Conservation (phyloP, 2,113 vertebrate genomes). For the Gopherus evgoodei region DNA sequence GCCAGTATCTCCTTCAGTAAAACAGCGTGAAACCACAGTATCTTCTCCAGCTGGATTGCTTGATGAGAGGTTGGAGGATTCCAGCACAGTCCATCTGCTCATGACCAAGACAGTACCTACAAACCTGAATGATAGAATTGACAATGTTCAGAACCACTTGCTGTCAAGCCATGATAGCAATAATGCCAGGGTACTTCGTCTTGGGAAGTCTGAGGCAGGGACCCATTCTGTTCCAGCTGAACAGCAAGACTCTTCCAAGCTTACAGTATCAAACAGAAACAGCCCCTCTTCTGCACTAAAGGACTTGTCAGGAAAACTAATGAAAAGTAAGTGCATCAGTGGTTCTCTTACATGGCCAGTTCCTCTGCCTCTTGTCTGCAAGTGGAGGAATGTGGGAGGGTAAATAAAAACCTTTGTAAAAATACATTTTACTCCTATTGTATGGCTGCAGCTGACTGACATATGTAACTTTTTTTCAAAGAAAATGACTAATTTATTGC, state of each 20-base stretch:
- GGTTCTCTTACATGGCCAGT: not conserved
- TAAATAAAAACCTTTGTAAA: not conserved
- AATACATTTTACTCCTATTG: not conserved
- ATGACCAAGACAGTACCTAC: slow-evolving; percentile 36
- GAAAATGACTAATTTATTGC: not conserved
- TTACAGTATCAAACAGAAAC: slow-evolving; percentile 82
- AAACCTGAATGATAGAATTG: slow-evolving; percentile 50
- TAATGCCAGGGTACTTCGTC: slow-evolving; percentile 46
- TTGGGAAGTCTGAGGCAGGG: slow-evolving; percentile 61
- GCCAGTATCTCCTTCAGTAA: slow-evolving; percentile 81
- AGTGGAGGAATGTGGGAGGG: not conserved
- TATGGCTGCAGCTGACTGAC: not conserved
- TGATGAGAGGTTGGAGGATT: slow-evolving; percentile 73
- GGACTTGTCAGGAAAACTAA: slow-evolving; percentile 92
- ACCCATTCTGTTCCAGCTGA: slow-evolving; percentile 62
- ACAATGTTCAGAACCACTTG: slow-evolving; percentile 64
- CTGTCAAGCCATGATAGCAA: slow-evolving; percentile 67
- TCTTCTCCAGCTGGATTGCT: slow-evolving; percentile 65
- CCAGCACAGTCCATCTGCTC: slow-evolving; percentile 31
- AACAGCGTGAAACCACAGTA: slow-evolving; percentile 59
- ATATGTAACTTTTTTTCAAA: not conserved
- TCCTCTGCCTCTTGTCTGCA: not conserved
- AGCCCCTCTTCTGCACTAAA: slow-evolving; percentile 84
- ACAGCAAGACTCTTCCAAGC: slow-evolving; percentile 82
- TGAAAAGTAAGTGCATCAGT: slow-evolving; percentile 91